These are phyloP conservation scores for Strigamia transsilvanica DNA, from an alignment of 2,888 invertebrate genomes.

Conservation along the genomic window DNA sequence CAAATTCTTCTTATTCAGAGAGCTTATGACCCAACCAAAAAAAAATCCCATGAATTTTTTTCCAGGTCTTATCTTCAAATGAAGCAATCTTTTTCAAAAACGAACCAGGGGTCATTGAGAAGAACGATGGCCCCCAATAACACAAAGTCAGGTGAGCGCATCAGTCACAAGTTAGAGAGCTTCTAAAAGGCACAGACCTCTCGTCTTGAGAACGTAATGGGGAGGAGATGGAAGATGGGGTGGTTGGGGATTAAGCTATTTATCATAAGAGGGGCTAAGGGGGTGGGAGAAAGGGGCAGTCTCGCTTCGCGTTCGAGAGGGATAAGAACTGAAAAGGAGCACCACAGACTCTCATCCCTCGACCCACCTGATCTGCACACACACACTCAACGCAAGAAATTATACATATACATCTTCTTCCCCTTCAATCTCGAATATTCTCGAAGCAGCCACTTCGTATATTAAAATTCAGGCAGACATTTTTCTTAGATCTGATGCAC, in stretches of 20 bases:
- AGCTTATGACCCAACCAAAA: neutral
- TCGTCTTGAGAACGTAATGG: slow-evolving; percentile 42
- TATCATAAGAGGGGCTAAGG: slow-evolving; percentile 42
- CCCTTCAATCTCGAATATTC: neutral
- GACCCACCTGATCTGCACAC: slow-evolving; percentile 41
- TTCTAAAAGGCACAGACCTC: slow-evolving; percentile 39
- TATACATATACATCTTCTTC: neutral
- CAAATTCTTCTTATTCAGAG: slow-evolving; percentile 32
- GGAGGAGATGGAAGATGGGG: slow-evolving; percentile 17
- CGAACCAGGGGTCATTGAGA: slow-evolving; percentile 35
- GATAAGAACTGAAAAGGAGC: slow-evolving; percentile 42
- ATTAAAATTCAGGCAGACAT: neutral
- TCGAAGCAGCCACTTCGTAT: neutral
- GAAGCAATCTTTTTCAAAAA: slow-evolving; percentile 28
- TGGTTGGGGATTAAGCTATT: slow-evolving; percentile 35
- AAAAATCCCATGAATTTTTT: slow-evolving; percentile 32
- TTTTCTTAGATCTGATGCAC: neutral
- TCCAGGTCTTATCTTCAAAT: slow-evolving; percentile 13
- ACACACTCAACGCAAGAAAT: slow-evolving; percentile 10
- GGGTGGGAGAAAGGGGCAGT: slow-evolving; percentile 25
- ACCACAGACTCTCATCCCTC: slow-evolving; percentile 38
- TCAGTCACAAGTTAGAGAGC: slow-evolving; percentile 36
- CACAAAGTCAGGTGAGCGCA: slow-evolving; percentile 38
- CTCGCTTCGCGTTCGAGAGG: slow-evolving; percentile 55
- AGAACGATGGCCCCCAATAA: slow-evolving; percentile 26